Evolutionary conservation across 2,888 invertebrate genomes (phyloP), one percentile per base, ranked within the genome.

Genomic region (Torymus aiolomorphi): DNA sequence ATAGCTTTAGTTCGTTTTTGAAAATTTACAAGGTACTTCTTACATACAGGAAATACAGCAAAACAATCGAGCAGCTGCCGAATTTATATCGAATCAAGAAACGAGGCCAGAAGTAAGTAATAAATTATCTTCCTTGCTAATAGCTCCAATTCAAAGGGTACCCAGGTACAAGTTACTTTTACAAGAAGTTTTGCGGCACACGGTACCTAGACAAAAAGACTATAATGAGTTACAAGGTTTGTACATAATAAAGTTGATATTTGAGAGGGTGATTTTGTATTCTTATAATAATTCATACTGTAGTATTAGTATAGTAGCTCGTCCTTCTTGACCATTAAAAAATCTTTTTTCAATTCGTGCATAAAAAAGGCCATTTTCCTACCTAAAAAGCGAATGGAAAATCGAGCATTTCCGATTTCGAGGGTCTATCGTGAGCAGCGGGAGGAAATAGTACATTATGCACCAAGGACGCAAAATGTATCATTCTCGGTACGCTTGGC

Each of bases 111-210:
- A 95, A 88, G 94, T 96, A 66, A 93, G 93, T 83, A 92, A 92
- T 59, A 95, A 95, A 87, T 89, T 96, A 4, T 93, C 94, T 78
- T 93, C 96, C 0, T 90, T 96, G 59, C 91, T 96, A 83, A 96
- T 96, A 83, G 93, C 94, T 2, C 96, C 96, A 14, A 95, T 96
- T 84, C 96, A 96, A 88, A 91, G 96, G 85, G 92, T 96, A 71
- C 96, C 96, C 0, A 92, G 96, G 69, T 96, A 96, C 88, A 94
- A 94, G 85, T 90, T 96, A 62, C 90, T 96, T 14, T 89, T 96
- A 70, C 93, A 94, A 86, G 94, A 95, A 88, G 92, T 96, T 11
- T 85, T 95, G 49, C 91, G 92, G 42, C 92, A 94, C 83, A 94
- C 94, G 0, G 90, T 92, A 61, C 89, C 90, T 16, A 91, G 91